Percentiles rank a stretch among this genome's conserved stretches.
phyloP scores from a whole-genome alignment of 2,888 invertebrate species.

The Ptilodon capucinus region DNA sequence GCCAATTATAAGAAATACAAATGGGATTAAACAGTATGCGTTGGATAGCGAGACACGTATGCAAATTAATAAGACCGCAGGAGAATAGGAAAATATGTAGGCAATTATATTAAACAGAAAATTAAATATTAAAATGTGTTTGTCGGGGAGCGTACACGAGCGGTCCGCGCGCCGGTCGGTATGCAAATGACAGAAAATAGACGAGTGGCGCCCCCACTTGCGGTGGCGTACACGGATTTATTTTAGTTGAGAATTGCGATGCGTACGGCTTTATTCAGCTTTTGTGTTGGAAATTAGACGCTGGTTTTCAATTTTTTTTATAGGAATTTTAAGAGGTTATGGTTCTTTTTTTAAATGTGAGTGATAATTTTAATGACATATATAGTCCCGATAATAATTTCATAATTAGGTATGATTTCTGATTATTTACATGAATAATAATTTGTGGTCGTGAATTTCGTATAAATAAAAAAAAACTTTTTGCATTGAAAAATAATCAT shows the following conservation, averaged over 20 bases:
- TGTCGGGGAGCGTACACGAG: slow-evolving; percentile 38
- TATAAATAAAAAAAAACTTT: no score
- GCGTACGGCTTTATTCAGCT: slow-evolving; percentile 2
- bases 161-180: slow-evolving; percentile 38
- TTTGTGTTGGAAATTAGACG: background rate
- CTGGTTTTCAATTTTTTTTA: no score
- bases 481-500: no score
- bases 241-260: slow-evolving; percentile 32
- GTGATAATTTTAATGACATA: no score
- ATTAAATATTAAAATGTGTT: slow-evolving; percentile 75
- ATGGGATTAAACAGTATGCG: slow-evolving; percentile 10
- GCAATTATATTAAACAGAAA: slow-evolving; percentile 72
- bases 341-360: no score
- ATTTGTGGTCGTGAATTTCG: no score
- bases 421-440: no score
- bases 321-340: no score
- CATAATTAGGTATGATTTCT: no score
- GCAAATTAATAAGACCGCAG: slow-evolving; percentile 50
- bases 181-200: slow-evolving; percentile 70
- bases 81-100: slow-evolving; percentile 53
- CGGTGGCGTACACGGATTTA: slow-evolving; percentile 22
- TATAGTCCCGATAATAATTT: no score
- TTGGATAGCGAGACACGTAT: slow-evolving; percentile 38
- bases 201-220: slow-evolving; percentile 45
- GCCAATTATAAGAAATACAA: slow-evolving; percentile 8